A percentile compares a stretch with the other conserved stretches of the same genome.
Evolutionary conservation across 2,113 vertebrate species (phyloP).

Genomic region (Ictidomys tridecemlineatus): DNA sequence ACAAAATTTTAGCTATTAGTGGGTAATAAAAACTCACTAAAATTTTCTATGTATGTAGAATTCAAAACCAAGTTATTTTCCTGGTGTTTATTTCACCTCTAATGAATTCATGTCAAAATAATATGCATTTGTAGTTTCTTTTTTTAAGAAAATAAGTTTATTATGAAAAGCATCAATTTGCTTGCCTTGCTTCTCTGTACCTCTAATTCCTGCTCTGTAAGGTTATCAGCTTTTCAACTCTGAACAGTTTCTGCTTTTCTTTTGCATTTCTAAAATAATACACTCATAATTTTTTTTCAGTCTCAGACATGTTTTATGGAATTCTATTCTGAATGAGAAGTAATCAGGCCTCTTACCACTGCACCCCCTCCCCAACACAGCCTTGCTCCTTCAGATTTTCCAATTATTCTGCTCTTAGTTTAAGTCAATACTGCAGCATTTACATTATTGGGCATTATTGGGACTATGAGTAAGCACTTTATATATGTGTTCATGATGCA

Average conservation of each 20-base stretch:
- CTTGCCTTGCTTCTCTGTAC: too few species aligned
- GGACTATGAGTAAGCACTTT: background rate
- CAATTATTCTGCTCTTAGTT: background rate
- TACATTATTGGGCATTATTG: background rate
- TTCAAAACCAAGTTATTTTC: background rate
- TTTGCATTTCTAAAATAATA: background rate
- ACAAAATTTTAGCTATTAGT: background rate
- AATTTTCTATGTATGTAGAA: background rate
- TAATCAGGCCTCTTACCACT: background rate
- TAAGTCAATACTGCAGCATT: background rate
- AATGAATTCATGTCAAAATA: background rate
- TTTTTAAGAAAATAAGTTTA: background rate
- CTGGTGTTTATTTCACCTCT: background rate
- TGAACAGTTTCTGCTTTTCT: background rate
- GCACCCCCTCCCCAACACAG: background rate
- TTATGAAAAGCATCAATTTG: background rate
- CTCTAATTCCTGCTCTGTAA: background rate
- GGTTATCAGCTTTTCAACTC: background rate
- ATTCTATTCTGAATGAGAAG: background rate
- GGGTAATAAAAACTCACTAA: background rate
- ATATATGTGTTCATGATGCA: background rate
- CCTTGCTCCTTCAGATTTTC: background rate
- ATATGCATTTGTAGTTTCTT: background rate
- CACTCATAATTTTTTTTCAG: constrained; percentile 6
- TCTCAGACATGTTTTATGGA: background rate